Conservation (phyloP, 2,797 vertebrate genomes). For the Benthosema pterotum region DNA sequence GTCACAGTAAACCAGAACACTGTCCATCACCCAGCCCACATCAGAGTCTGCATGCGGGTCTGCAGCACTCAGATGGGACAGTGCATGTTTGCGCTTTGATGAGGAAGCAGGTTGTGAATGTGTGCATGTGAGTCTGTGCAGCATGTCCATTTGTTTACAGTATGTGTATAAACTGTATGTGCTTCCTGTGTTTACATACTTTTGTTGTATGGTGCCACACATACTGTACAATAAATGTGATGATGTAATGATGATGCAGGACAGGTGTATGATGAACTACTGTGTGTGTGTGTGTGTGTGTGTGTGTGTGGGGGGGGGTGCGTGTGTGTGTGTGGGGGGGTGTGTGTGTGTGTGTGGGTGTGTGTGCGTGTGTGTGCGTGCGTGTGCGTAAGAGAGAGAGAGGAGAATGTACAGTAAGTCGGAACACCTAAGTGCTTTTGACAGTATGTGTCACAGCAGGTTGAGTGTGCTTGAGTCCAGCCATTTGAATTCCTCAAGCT, state of each 20-base stretch:
- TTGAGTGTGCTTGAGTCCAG: constrained; percentile 31
- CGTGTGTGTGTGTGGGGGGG: too few relatives aligned
- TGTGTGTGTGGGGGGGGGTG: too few relatives aligned
- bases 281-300: not conserved
- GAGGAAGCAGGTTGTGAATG: not conserved
- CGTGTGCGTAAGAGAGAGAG: not conserved
- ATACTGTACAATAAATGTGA: constrained; percentile 13
- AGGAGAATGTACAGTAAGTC: not conserved
- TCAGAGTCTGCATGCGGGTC: constrained; percentile 35
- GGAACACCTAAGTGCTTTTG: constrained; percentile 10
- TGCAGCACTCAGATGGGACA: constrained; percentile 21
- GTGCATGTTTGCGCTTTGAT: constrained; percentile 2
- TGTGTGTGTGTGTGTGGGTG: too few relatives aligned
- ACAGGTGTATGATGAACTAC: too few relatives aligned
- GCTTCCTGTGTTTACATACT: constrained; percentile 32
- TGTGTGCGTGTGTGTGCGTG: too few relatives aligned
- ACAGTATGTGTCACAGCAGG: constrained; percentile 34
- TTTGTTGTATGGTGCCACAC: not conserved
- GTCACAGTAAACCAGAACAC: constrained; percentile 52
- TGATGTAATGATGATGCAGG: too few relatives aligned
- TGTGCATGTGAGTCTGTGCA: constrained; percentile 7
- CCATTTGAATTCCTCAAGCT: constrained; percentile 46
- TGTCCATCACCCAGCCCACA: constrained; percentile 19
- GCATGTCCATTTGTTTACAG: not conserved
- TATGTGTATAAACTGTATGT: constrained; percentile 20